Percentiles rank a stretch among this genome's conserved stretches.
Conservation (phyloP, 2,113 vertebrate species). For the Pungitius pungitius region DNA sequence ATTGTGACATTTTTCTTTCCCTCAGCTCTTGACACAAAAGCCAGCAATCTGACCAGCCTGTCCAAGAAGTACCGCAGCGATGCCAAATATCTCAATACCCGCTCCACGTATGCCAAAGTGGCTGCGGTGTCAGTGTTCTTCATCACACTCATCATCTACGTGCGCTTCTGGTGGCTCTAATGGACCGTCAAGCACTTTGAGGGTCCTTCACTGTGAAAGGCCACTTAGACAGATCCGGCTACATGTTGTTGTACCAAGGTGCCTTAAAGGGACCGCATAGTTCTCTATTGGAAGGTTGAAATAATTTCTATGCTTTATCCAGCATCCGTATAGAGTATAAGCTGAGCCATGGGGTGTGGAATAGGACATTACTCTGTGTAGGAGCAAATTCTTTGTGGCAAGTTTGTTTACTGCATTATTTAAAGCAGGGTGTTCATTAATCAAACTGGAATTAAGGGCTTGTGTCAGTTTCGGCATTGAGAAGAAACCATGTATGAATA, state of each 20-base stretch:
- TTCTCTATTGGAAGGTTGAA: neutral
- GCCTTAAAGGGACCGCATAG: slow-evolving; percentile 28
- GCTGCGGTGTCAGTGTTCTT: slow-evolving; percentile 91
- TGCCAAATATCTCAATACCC: slow-evolving; percentile 96
- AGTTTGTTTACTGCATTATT: slow-evolving; percentile 32
- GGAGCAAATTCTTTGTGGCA: slow-evolving; percentile 12
- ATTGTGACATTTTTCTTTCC: neutral
- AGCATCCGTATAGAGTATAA: neutral
- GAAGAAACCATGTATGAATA: neutral
- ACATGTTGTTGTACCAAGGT: slow-evolving; percentile 11
- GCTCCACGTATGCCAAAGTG: slow-evolving; percentile 94
- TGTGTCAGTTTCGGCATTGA: slow-evolving; percentile 15
- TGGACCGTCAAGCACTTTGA: slow-evolving; percentile 13
- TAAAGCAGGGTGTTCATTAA: neutral
- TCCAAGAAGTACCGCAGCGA: slow-evolving; percentile 97
- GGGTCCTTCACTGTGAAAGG: neutral
- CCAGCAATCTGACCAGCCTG: slow-evolving; percentile 91
- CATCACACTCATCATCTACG: slow-evolving; percentile 93
- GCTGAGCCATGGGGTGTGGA: slow-evolving; percentile 17
- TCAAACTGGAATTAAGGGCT: slow-evolving; percentile 1
- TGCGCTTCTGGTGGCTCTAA: slow-evolving; percentile 99
- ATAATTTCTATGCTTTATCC: slow-evolving; percentile 8
- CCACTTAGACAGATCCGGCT: slow-evolving; percentile 1
- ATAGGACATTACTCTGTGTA: neutral
- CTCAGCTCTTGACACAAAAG: slow-evolving; percentile 94